Evolutionary conservation across 64 coral and sea anemone genomes (phyloP).

Genomic region (Anthopleura sola): DNA sequence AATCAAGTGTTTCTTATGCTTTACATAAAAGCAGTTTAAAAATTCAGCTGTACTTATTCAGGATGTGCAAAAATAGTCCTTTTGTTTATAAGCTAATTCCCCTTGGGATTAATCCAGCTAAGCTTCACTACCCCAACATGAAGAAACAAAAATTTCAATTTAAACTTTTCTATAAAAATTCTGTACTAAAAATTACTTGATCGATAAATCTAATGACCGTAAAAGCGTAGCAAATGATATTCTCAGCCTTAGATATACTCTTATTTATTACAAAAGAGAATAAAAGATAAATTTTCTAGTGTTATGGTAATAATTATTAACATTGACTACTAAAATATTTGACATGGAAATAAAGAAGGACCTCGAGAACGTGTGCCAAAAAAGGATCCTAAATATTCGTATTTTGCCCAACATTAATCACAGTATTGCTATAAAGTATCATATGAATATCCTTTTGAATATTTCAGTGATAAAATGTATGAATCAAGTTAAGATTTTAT

Average conservation of each 20-base stretch:
- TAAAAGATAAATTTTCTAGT: not conserved
- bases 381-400: not conserved
- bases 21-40: too few species aligned
- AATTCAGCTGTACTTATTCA: too few species aligned
- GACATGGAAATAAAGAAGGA: not conserved
- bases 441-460: too few species aligned
- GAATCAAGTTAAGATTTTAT: not conserved
- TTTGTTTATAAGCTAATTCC: too few species aligned
- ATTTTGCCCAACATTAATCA: not conserved
- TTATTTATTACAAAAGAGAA: not conserved
- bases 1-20: too few species aligned
- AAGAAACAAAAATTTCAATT: too few species aligned
- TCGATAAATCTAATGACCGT: not conserved
- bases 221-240: not conserved
- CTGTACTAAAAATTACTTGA: not conserved
- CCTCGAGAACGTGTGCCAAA: not conserved
- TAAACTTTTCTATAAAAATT: too few species aligned
- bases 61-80: too few species aligned
- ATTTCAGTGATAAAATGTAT: not conserved
- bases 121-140: too few species aligned
- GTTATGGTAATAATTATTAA: not conserved
- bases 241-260: not conserved
- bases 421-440: too few species aligned
- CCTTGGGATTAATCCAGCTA: too few species aligned
- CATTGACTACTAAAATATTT: constrained; percentile 1